Evolutionary conservation across 30 jellyfish, hydroid and myxozoan species (phyloP), one percentile per base, ranked within the genome.

Genomic region (Haliclystus octoradiatus): DNA sequence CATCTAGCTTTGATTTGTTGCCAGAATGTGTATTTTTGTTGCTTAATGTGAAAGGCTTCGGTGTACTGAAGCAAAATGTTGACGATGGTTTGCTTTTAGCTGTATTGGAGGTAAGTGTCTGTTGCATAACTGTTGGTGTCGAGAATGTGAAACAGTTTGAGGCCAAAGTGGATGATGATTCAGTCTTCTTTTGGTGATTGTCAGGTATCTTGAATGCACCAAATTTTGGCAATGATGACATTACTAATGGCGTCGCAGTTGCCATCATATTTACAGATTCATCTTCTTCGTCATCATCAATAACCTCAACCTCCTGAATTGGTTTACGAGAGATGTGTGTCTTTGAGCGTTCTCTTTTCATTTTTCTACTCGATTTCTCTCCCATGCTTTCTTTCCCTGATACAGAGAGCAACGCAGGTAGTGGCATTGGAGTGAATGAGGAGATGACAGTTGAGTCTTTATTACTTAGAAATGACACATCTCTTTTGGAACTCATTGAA

Each of bases 201-300:
- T 9, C 14, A 5, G 57, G 14, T 40, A 40, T 32, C 26, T 40
- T 69, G 1, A 63, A 75, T 47, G 76, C 79, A 32, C 47, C 69
- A 49, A 87, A 73, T 24, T 80, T 73, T 19, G 96, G 94, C 60
- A 87, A 33, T 28, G 93, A 72, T 3, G 50, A 31, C 3, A 87
- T 71, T 14, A 73, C 57, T 2, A 87, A 69, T 1, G 96, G 86
- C 0, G 79, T 74, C 0, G 85, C 70, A 46, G 66, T 27, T n/a
- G 49, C 46, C 25, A 77, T 62, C 40, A 46, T n/a, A n/a, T n/a
- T n/a, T n/a, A n/a, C 79, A 49, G 95, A 85, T 9, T 71, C 69
- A 35, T 75, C 69, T 26, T 69, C 73, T 3, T 77, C 73, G 14
- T 69, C 85, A 2, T 69, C 84, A 26, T 57, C 79, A 1, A 15